These are phyloP conservation scores for Lutraria rhynchaena DNA, from an alignment of 1,140 invertebrate genomes.

Conservation along the genomic window DNA sequence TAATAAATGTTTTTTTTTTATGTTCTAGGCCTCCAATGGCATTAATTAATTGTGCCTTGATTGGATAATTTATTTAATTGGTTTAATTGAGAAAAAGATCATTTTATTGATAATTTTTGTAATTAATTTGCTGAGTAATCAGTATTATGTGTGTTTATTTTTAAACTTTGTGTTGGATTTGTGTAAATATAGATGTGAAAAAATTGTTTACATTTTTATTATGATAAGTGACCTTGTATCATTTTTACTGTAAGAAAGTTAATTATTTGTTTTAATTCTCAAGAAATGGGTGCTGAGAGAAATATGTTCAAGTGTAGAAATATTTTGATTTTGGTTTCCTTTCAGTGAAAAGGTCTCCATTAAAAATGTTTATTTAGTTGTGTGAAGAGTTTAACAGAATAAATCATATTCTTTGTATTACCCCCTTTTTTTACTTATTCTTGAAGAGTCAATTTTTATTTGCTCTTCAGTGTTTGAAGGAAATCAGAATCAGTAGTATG, in stretches of 20 bases:
- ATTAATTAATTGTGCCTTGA: no score
- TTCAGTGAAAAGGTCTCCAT: not conserved
- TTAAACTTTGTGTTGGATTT: not conserved
- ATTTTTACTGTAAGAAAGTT: no score
- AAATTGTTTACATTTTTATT: not conserved
- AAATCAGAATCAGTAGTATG: not conserved
- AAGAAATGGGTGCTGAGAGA: no score
- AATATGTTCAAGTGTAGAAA: slow-evolving; percentile 2
- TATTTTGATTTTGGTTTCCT: slow-evolving; percentile 1
- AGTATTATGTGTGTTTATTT: no score
- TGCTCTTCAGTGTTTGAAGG: slow-evolving; percentile 28
- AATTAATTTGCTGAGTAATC: not conserved
- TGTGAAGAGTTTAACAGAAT: not conserved
- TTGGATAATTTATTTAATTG: no score
- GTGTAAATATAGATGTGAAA: not conserved
- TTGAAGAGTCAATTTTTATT: slow-evolving; percentile 44
- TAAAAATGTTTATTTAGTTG: not conserved
- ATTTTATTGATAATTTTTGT: slow-evolving; percentile 3
- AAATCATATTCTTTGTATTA: no score
- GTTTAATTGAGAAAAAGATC: not conserved
- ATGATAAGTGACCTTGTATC: no score
- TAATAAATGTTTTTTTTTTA: no score
- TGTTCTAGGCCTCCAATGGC: no score
- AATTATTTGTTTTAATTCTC: no score
- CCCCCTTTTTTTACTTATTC: no score